phyloP scores from a whole-genome alignment of 2,113 vertebrate genomes.

The Chroicocephalus ridibundus region DNA sequence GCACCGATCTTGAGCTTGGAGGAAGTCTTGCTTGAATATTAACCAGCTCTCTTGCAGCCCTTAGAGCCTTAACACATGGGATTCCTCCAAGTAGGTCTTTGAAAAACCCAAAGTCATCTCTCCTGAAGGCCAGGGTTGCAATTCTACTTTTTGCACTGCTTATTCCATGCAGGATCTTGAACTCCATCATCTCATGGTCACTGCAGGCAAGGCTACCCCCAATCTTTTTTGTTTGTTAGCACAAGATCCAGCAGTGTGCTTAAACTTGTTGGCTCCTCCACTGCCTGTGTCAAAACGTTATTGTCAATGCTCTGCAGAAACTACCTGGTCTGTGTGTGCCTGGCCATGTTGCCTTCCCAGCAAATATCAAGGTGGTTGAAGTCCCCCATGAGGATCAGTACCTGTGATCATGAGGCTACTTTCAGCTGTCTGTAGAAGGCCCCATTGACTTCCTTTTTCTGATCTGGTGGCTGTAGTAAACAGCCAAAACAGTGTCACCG shows the following conservation, averaged over 20 bases:
- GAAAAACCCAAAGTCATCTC: not conserved
- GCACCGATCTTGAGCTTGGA: not conserved
- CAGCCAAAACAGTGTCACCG: not conserved
- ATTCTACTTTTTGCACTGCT: not conserved
- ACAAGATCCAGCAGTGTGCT: not conserved
- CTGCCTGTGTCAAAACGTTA: not conserved
- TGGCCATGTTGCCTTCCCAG: not conserved
- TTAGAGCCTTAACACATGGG: not conserved
- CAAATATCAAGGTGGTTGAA: not conserved
- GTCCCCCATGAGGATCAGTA: not conserved
- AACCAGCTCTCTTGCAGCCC: not conserved
- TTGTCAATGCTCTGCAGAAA: not conserved
- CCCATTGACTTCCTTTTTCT: not conserved
- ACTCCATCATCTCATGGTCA: not conserved
- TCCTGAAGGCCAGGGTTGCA: not conserved
- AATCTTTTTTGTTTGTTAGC: not conserved
- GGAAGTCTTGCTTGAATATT: not conserved
- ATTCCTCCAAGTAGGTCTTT: not conserved
- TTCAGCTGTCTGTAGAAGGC: not conserved
- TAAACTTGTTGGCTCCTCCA: not conserved
- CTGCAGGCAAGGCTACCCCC: not conserved
- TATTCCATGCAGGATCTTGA: not conserved
- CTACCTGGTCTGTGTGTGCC: not conserved
- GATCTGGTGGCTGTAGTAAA: not conserved
- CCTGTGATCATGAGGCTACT: not conserved